Percentiles rank a stretch among this genome's conserved stretches.
phyloP scores from a whole-genome alignment of 2,888 invertebrate species.

The Erebia palarica region DNA sequence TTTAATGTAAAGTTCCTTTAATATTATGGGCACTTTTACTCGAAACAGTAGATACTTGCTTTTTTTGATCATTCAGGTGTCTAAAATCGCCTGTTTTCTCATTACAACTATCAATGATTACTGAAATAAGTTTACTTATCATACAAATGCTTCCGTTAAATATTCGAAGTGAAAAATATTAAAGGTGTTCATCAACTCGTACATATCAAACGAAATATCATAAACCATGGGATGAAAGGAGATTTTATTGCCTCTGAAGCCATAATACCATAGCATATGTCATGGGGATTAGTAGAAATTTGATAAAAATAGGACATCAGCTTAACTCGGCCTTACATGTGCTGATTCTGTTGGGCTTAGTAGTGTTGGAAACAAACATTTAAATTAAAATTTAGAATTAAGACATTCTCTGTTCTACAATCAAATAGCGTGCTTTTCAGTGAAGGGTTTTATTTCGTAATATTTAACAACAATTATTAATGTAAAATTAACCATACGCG shows the following conservation, averaged over 20 bases:
- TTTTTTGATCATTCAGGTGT: too few species aligned
- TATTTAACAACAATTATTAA: too few species aligned
- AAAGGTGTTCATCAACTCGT: constrained; percentile 20
- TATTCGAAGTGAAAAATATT: constrained; percentile 22
- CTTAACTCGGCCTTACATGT: not conserved
- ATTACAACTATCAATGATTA: not conserved
- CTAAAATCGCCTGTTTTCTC: not conserved
- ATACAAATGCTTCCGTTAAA: not conserved
- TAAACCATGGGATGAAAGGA: constrained; percentile 37
- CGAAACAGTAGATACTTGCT: too few species aligned
- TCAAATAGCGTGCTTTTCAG: too few species aligned
- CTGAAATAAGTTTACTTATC: not conserved
- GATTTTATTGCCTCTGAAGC: constrained; percentile 38
- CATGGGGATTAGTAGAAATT: constrained; percentile 40
- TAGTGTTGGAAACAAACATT: too few species aligned
- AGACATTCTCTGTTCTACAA: too few species aligned
- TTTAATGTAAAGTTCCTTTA: too few species aligned
- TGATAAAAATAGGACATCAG: constrained; percentile 40
- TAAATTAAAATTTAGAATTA: too few species aligned
- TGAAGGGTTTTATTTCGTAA: too few species aligned
- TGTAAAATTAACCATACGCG: too few species aligned
- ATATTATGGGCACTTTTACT: too few species aligned
- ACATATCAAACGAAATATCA: constrained; percentile 32
- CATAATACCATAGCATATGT: constrained; percentile 39
- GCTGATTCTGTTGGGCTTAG: not conserved